Base-by-base conservation (phyloP, 2,888 invertebrate genomes). In the Euzophera pinguis region DNA sequence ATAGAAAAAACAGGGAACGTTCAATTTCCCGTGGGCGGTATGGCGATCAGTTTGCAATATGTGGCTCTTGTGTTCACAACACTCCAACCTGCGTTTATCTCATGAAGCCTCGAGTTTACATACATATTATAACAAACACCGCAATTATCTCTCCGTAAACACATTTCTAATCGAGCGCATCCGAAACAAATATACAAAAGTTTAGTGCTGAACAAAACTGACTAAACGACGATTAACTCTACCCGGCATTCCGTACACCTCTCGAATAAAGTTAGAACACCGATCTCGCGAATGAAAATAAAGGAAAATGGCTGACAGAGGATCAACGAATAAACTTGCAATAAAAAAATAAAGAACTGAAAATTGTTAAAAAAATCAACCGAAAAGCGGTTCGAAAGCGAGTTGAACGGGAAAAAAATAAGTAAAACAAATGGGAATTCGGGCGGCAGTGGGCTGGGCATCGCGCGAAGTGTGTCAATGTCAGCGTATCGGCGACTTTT, bases 381-480 rank as follows among this genome's bases (percentile, higher is more conserved):
- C 68, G 73, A 71, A 78, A 76, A 72, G 68, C 69, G 67, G 64
- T 69, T 68, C 62, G 68, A 66, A 68, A 73, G 69, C 65, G 73
- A 69, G 68, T 63, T 67, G 72, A 56, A 64, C 63, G 71, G 65
- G 5, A 71, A 65, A 73, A n/a, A 73, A 74, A 68, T 62, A 66
- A 69, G 63, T 68, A 76, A 77, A 79, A 70, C 67, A 73, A 75
- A 72, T 71, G 65, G 63, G 67, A 67, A 69, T 69, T 66, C 62
- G 71, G 67, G 65, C 60, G 65, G 62, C 63, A 67, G 69, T 64
- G 67, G 71, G 69, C 74, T 75, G 82, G 78, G 78, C 80, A 73
- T 69, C 71, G 67, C 67, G 69, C 64, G 73, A 86, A 81, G 70
- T 84, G 81, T 87, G 87, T 87, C 88, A 88, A 86, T 87, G 88